Evolutionary conservation across 1,140 invertebrate species (phyloP).

Genomic region (Caenorhabditis latens): DNA sequence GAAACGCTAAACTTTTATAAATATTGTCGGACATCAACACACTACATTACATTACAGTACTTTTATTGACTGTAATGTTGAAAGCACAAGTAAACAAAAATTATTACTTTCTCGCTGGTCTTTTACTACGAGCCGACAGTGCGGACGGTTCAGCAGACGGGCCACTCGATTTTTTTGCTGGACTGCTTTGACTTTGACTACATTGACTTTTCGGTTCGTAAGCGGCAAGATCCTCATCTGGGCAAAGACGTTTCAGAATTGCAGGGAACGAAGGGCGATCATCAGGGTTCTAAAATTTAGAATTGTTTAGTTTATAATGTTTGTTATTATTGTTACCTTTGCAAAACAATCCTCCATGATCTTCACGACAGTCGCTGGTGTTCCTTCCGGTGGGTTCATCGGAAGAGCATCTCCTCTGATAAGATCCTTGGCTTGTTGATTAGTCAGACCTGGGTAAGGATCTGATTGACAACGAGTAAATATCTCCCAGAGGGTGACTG

Average conservation of each 20-base stretch:
- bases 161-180: background rate
- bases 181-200: background rate
- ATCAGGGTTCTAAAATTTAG: conserved; percentile 61
- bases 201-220: background rate
- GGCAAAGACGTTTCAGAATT: conserved; percentile 65
- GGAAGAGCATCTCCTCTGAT: conserved; percentile 59
- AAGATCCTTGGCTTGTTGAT: conserved; percentile 86
- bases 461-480: conserved; percentile 89
- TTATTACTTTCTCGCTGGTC: too few species aligned
- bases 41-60: too few species aligned
- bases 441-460: conserved; percentile 92
- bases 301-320: background rate
- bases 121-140: too few species aligned
- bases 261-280: conserved; percentile 58
- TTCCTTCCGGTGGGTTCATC: conserved; percentile 61
- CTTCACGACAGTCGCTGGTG: conserved; percentile 47
- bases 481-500: conserved; percentile 96
- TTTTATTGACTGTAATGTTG: too few species aligned
- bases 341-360: conserved; percentile 65
- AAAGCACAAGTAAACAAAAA: too few species aligned
- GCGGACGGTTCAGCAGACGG: too few species aligned
- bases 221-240: conserved; percentile 59
- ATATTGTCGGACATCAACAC: too few species aligned
- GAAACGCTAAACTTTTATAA: too few species aligned
- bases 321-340: background rate